phyloP scores from a whole-genome alignment of 2,888 invertebrate species.

The Cinara cedri region DNA sequence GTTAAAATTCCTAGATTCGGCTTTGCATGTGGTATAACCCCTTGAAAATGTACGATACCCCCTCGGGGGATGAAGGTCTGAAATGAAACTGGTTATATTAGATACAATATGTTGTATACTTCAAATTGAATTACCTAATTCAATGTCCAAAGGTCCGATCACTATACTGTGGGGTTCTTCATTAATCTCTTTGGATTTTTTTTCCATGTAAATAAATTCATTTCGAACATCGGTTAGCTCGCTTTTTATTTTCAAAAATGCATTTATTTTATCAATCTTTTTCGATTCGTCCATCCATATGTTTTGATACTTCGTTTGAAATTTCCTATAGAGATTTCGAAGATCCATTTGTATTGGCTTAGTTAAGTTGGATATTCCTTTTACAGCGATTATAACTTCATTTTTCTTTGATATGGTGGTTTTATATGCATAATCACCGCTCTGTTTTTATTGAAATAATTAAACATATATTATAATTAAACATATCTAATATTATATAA shows the following conservation, averaged over 20 bases:
- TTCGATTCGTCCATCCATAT: not conserved
- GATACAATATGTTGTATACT: too few relatives aligned
- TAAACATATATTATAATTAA: too few relatives aligned
- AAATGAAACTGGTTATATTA: too few relatives aligned
- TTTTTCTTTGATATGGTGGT: not conserved
- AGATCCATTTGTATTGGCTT: slow-evolving; percentile 4
- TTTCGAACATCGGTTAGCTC: not conserved
- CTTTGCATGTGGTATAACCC: too few relatives aligned
- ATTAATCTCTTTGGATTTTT: not conserved
- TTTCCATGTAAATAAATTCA: not conserved
- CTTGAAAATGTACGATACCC: too few relatives aligned
- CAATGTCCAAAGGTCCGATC: slow-evolving; percentile 27
- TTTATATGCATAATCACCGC: not conserved
- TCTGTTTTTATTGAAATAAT: not conserved
- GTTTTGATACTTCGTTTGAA: not conserved
- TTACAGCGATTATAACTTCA: not conserved
- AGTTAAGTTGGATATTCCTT: not conserved
- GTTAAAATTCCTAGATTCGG: too few relatives aligned
- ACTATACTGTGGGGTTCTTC: not conserved
- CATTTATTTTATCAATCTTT: not conserved
- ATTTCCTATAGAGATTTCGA: not conserved
- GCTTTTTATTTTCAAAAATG: not conserved
- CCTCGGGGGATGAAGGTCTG: too few relatives aligned
- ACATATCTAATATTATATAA: too few relatives aligned
- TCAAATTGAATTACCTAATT: slow-evolving; percentile 7